Percentiles rank a stretch among this genome's conserved stretches.
Evolutionary conservation across 2,888 invertebrate species (phyloP).

Genomic region (Hypomecis atomaria): DNA sequence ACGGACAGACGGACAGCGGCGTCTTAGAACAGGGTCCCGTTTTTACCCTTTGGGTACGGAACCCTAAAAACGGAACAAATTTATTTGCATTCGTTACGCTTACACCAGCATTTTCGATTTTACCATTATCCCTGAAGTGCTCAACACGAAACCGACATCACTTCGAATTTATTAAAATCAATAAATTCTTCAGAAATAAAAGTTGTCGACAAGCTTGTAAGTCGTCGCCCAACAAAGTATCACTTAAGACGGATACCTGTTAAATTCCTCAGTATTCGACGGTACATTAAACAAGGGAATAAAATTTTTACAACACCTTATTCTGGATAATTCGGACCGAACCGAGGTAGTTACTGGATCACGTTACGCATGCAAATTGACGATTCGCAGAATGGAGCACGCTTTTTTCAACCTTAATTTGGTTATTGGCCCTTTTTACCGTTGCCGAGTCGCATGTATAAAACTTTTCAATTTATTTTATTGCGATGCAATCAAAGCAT

Average conservation of each 20-base stretch:
- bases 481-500: constrained; percentile 42
- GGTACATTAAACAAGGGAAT: constrained; percentile 55
- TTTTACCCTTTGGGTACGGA: too few relatives aligned
- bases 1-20: too few relatives aligned
- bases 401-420: constrained; percentile 62
- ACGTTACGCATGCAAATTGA: constrained; percentile 72
- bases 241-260: constrained; percentile 20
- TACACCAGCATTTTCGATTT: constrained; percentile 5
- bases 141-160: constrained; percentile 6
- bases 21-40: too few relatives aligned
- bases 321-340: constrained; percentile 63
- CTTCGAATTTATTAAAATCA: constrained; percentile 29
- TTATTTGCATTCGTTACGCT: neutral
- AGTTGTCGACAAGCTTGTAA: constrained; percentile 32
- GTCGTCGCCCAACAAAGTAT: constrained; percentile 20
- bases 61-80: too few relatives aligned
- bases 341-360: constrained; percentile 63
- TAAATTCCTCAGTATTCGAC: constrained; percentile 23
- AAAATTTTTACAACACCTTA: constrained; percentile 61
- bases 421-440: constrained; percentile 58
- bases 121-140: constrained; percentile 6
- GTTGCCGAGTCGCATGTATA: constrained; percentile 50
- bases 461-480: constrained; percentile 48
- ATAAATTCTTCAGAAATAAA: constrained; percentile 30
- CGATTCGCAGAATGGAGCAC: constrained; percentile 56